These are phyloP conservation scores for Eumacrocentrus americanus DNA, from an alignment of 2,888 invertebrate genomes.

Conservation along the genomic window DNA sequence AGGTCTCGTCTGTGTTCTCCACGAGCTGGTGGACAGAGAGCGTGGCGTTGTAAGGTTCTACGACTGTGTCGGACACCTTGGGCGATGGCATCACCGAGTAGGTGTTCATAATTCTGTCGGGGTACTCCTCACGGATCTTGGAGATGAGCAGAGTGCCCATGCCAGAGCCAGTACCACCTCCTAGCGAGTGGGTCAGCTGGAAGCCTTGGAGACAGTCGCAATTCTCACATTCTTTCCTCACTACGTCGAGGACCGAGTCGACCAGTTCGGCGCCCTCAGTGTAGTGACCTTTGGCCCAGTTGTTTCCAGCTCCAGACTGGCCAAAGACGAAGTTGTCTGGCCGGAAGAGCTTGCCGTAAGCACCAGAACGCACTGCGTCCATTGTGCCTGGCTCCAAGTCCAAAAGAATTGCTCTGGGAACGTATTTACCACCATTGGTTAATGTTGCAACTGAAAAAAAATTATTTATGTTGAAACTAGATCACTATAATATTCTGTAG, in stretches of 20 bases:
- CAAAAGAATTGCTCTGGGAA: constrained; percentile 69
- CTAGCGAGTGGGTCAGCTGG: constrained; percentile 83
- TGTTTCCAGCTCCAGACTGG: constrained; percentile 62
- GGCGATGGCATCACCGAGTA: constrained; percentile 81
- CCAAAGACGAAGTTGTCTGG: constrained; percentile 73
- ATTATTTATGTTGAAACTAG: constrained; percentile 6
- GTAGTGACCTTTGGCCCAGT: constrained; percentile 83
- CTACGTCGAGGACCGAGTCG: constrained; percentile 84
- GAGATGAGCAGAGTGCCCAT: constrained; percentile 85
- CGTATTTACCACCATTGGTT: constrained; percentile 71
- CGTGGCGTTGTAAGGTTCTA: constrained; percentile 92
- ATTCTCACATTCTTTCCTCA: constrained; percentile 86
- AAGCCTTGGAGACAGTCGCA: constrained; percentile 91
- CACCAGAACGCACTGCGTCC: constrained; percentile 73
- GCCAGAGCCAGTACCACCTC: constrained; percentile 79
- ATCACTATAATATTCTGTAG: neutral
- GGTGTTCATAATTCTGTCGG: constrained; percentile 80
- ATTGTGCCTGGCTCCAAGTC: constrained; percentile 75
- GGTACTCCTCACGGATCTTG: constrained; percentile 90
- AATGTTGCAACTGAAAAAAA: constrained; percentile 65
- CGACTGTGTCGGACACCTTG: constrained; percentile 90
- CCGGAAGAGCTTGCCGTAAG: constrained; percentile 70
- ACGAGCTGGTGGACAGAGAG: constrained; percentile 88
- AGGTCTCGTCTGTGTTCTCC: constrained; percentile 91
- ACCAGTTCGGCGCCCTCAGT: constrained; percentile 88